Base-by-base conservation (phyloP, 2,888 invertebrate species). In the Thysanoteuthis rhombus region DNA sequence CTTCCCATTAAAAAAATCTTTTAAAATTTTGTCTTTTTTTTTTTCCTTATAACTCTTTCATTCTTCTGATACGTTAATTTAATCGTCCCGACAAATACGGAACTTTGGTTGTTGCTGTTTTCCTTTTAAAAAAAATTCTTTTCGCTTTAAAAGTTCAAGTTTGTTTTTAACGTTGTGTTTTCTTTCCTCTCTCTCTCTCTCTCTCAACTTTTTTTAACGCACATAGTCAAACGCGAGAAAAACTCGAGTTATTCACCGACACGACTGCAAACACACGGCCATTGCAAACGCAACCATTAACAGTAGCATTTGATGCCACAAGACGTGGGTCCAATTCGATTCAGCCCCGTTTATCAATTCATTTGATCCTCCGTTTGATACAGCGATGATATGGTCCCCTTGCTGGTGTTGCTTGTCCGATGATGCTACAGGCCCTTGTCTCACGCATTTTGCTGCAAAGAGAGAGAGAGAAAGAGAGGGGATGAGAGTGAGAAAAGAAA, bases 311-410 rank as follows among this genome's bases (percentile, higher is more conserved):
- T 92, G 92, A 45, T 92, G 42, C 45, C 75, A 75, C 75, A 92
- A 45, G 92, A n/a, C n/a, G 92, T n/a, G 45, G 40, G n/a, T 28
- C 40, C 45, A 45, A 32, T 42, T 92, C 32, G 92, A 92, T 32
- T 92, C 92, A 19, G 45, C 92, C n/a, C 92, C 92, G 28, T 92
- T 92, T 40, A 92, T 92, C 40, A 92, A 32, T 92, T 92, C 92
- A 22, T 40, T 40, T 6, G 92, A 92, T 32, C 92, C 92, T n/a
- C 92, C 92, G 40, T 92, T 92, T 45, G 39, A 19, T n/a, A 92
- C 92, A 45, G 92, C 5, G 92, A 92, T 92, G 40, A 92, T 40
- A n/a, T 39, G 39, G 39, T 92, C 92, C 92, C 92, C 92, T 45
- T 32, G 42, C 92, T 92, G 92, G 12, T 42, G 40, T 40, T 92